These are phyloP conservation scores for Xestia sexstrigata DNA, from an alignment of 2,888 invertebrate genomes.

Conservation along the genomic window DNA sequence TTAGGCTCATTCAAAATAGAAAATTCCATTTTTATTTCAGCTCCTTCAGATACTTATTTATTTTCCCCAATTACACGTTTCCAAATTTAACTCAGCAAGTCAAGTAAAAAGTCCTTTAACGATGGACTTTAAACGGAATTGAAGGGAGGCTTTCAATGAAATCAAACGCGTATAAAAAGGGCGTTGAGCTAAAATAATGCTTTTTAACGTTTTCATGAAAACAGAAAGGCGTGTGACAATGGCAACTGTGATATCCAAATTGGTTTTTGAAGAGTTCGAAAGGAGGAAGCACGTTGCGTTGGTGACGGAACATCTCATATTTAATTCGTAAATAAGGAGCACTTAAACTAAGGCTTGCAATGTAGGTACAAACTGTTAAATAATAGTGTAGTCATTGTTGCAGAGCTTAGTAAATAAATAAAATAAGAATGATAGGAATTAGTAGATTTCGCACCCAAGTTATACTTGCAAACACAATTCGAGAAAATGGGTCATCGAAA, in stretches of 20 bases:
- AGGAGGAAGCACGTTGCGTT: slow-evolving; percentile 36
- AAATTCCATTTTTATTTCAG: slow-evolving; percentile 12
- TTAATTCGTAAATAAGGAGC: slow-evolving; percentile 12
- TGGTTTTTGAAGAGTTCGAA: slow-evolving; percentile 73
- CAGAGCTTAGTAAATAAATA: neutral
- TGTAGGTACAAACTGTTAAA: neutral
- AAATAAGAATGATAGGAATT: neutral
- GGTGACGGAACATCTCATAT: slow-evolving; percentile 17
- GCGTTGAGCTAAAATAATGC: slow-evolving; percentile 74
- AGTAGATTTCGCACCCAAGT: neutral
- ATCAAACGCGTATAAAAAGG: slow-evolving; percentile 66
- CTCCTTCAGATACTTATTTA: slow-evolving; percentile 7
- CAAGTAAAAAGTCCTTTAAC: slow-evolving; percentile 39
- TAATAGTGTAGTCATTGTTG: neutral
- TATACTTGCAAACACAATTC: neutral
- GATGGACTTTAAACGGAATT: slow-evolving; percentile 46
- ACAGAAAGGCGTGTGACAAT: slow-evolving; percentile 70
- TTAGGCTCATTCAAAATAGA: neutral
- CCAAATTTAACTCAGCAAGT: slow-evolving; percentile 35
- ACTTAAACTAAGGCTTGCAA: neutral
- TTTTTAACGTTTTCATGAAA: slow-evolving; percentile 76
- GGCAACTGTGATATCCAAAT: slow-evolving; percentile 75
- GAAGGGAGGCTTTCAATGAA: slow-evolving; percentile 52
- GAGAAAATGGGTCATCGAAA: neutral
- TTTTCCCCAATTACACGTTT: slow-evolving; percentile 31